Evolutionary conservation across 2,888 invertebrate species (phyloP).

Genomic region (Cetonia aurata): DNA sequence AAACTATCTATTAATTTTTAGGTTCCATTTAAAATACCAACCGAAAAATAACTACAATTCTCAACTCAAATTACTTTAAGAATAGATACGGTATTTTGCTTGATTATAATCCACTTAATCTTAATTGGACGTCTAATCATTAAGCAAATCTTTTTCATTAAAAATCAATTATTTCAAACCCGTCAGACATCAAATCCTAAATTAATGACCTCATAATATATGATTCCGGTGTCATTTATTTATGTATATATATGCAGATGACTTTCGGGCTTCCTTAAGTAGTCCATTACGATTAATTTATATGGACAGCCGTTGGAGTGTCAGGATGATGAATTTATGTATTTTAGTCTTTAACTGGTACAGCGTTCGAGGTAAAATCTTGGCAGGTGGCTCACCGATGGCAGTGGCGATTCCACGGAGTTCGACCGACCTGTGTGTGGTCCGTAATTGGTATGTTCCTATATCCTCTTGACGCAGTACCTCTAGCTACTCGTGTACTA

Average conservation of each 20-base stretch:
- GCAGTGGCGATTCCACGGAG: slow-evolving; percentile 42
- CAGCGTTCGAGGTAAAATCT: slow-evolving; percentile 28
- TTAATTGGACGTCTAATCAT: too few species aligned
- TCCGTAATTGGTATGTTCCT: slow-evolving; percentile 48
- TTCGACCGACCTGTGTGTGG: slow-evolving; percentile 48
- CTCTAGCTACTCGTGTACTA: slow-evolving; percentile 41
- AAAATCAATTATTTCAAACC: too few species aligned
- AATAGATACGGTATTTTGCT: too few species aligned
- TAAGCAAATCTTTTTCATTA: too few species aligned
- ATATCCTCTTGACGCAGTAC: not conserved
- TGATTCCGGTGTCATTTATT: not conserved
- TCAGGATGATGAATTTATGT: slow-evolving; percentile 38
- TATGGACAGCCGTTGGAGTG: slow-evolving; percentile 23
- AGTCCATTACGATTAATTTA: slow-evolving; percentile 30
- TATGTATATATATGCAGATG: slow-evolving; percentile 2
- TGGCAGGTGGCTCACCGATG: slow-evolving; percentile 47
- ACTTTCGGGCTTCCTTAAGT: slow-evolving; percentile 9
- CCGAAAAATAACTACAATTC: too few species aligned
- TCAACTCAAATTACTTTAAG: too few species aligned
- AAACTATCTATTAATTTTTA: too few species aligned
- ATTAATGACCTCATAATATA: not conserved
- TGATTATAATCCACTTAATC: too few species aligned
- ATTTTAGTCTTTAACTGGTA: slow-evolving; percentile 1
- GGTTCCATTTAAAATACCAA: too few species aligned
- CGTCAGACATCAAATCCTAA: not conserved